Percentiles rank a stretch among this genome's conserved stretches.
phyloP scores from a whole-genome alignment of 2,888 invertebrate genomes.

The Yponomeuta plumbellus region DNA sequence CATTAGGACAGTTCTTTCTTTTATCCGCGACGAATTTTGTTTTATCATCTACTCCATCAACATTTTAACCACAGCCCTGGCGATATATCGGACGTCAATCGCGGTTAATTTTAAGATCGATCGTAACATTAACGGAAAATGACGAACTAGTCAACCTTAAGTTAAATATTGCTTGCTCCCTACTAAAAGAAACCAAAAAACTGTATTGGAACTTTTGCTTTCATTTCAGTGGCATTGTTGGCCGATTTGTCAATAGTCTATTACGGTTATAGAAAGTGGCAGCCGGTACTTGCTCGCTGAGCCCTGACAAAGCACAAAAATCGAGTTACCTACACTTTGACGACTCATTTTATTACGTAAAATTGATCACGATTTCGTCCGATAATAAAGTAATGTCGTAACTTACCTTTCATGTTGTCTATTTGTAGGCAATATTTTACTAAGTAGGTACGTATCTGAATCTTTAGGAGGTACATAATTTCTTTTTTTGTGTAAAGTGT shows the following conservation, averaged over 20 bases:
- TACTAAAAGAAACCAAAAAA: background rate
- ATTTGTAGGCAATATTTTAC: background rate
- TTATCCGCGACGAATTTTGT: too few species aligned
- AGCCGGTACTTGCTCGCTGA: background rate
- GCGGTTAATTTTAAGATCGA: too few species aligned
- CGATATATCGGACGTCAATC: too few species aligned
- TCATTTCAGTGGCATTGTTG: background rate
- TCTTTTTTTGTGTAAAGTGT: too few species aligned
- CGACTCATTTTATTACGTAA: conserved; percentile 10
- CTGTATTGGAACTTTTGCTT: conserved; percentile 2
- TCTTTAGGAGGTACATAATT: too few species aligned
- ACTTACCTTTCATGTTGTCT: background rate
- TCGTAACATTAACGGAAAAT: too few species aligned
- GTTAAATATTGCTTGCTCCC: background rate
- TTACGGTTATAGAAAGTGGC: conserved; percentile 3
- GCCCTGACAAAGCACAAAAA: conserved; percentile 1
- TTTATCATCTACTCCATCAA: too few species aligned
- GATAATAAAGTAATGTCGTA: background rate
- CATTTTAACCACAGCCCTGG: too few species aligned
- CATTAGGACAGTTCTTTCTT: too few species aligned
- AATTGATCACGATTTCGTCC: conserved; percentile 5
- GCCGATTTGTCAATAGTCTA: background rate
- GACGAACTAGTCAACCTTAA: too few species aligned
- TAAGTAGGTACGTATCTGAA: too few species aligned
- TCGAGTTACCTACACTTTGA: background rate